Base-by-base conservation (phyloP, 2,797 vertebrate species). In the Tachyglossus aculeatus region DNA sequence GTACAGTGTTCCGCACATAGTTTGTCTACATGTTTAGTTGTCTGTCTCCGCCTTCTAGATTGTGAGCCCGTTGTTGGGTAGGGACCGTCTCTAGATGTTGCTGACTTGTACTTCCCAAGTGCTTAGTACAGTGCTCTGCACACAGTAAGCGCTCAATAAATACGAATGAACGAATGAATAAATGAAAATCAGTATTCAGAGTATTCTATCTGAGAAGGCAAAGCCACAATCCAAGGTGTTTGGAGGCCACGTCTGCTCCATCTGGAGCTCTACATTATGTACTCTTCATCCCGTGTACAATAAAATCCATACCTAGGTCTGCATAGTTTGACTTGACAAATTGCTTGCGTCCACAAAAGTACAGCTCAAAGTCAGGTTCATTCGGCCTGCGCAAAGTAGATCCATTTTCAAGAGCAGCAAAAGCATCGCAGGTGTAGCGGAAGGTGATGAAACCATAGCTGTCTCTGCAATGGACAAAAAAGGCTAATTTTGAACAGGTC, bases 401-500 rank as follows among this genome's bases (percentile, higher is more conserved):
- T 95, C 96, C 98, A 61, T 98, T 98, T 93, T 98, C 96, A 89
- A 98, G 95, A 94, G 97, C 98, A 91, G 97, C 96, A 39, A 97
- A 97, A 86, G 97, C 97, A 54, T 99, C 98, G 94, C 97, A 99
- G 88, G 96, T 98, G 78, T 98, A 99, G 92, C 97, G 97, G 95
- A 98, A 99, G 85, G 96, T 98, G 95, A 99, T 97, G 94, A 99
- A 99, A 94, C 96, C 97, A 87, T 97, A 98, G 93, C 95, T 96
- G 93, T 98, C 96, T 94, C 98, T 99, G 94, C 36, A 90, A 78
- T 37, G 64, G 78, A 77, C 81, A 87, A 81, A 81, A 11, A 81
- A 39, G 57, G 65, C 27, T 51, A 78, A 71, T 70, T 55, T 47
- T 78, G 57, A 83, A 65, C 31, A 50, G 29, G 33, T 60, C 60